These are phyloP conservation scores for Pentamera pediparva DNA, from an alignment of 53 echinoderm and acorn worm genomes.

Conservation along the genomic window DNA sequence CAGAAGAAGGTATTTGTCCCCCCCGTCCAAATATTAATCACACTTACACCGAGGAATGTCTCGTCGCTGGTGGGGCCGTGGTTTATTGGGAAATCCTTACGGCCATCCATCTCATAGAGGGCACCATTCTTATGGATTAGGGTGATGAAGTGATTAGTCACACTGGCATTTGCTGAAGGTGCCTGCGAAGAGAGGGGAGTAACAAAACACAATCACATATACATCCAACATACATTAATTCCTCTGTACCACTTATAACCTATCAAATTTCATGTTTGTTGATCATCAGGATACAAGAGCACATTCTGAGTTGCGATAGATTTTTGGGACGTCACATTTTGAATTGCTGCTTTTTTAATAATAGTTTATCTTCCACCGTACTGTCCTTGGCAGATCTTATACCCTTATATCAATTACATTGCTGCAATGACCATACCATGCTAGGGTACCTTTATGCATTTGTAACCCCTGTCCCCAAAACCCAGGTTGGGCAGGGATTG, in stretches of 20 bases:
- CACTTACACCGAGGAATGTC: constrained; percentile 61
- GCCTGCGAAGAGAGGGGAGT: constrained; percentile 56
- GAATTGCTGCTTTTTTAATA: neutral
- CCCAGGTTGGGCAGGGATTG: too few relatives aligned
- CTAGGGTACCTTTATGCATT: too few relatives aligned
- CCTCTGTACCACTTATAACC: neutral
- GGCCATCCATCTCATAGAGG: constrained; percentile 87
- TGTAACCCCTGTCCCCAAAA: too few relatives aligned
- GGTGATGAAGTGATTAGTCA: constrained; percentile 73
- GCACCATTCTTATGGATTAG: constrained; percentile 62
- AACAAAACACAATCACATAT: neutral
- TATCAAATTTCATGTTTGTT: neutral
- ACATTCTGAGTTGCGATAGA: neutral
- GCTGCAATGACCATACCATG: too few relatives aligned
- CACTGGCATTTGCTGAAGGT: constrained; percentile 65
- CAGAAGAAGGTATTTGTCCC: too few relatives aligned
- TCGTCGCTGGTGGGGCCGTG: constrained; percentile 58
- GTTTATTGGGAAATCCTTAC: constrained; percentile 73
- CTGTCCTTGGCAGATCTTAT: too few relatives aligned
- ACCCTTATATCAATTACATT: too few relatives aligned
- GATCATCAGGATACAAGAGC: neutral
- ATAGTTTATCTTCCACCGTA: neutral
- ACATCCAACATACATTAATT: neutral
- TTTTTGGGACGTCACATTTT: neutral
- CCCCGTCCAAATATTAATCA: too few relatives aligned